Evolutionary conservation across 1,140 invertebrate genomes (phyloP).

Genomic region (Aphelenchoides avenae): DNA sequence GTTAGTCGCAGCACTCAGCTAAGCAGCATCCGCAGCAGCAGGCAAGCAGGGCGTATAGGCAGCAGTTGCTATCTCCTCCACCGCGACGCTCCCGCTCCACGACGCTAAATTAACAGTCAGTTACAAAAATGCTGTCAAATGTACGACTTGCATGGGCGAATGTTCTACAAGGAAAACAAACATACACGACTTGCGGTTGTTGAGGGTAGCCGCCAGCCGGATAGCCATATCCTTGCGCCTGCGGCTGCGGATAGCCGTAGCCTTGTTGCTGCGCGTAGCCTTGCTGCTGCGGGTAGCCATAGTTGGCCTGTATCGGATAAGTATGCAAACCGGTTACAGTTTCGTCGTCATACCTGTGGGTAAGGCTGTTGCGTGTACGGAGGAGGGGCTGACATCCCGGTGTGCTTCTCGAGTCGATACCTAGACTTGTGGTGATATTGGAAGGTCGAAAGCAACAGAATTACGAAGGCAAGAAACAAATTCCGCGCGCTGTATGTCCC

Average conservation of each 20-base stretch:
- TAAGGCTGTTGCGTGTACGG: slow-evolving; percentile 21
- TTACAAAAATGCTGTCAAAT: slow-evolving; percentile 3
- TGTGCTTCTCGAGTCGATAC: too few relatives aligned
- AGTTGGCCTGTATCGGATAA: slow-evolving; percentile 14
- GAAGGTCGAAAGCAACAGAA: too few relatives aligned
- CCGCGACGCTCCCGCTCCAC: slow-evolving; percentile 24
- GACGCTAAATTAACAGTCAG: slow-evolving; percentile 13
- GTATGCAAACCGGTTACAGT: neutral
- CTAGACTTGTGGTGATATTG: too few relatives aligned
- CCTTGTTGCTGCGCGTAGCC: slow-evolving; percentile 24
- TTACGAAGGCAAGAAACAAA: too few relatives aligned
- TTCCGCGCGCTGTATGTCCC: too few relatives aligned
- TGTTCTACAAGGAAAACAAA: slow-evolving; percentile 6
- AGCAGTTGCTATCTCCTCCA: slow-evolving; percentile 24
- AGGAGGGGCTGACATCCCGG: slow-evolving; percentile 26
- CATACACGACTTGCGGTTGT: slow-evolving; percentile 40
- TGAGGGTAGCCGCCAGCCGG: too few relatives aligned
- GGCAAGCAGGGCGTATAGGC: slow-evolving; percentile 30
- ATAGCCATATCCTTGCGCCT: too few relatives aligned
- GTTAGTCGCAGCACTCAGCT: slow-evolving; percentile 35
- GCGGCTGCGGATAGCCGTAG: slow-evolving; percentile 14
- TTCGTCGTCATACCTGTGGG: neutral
- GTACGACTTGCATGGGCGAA: neutral
- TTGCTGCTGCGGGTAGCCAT: slow-evolving; percentile 26
- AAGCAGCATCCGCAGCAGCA: slow-evolving; percentile 36